These are phyloP conservation scores for Channa argus DNA, from an alignment of 2,113 vertebrate genomes.

Conservation along the genomic window DNA sequence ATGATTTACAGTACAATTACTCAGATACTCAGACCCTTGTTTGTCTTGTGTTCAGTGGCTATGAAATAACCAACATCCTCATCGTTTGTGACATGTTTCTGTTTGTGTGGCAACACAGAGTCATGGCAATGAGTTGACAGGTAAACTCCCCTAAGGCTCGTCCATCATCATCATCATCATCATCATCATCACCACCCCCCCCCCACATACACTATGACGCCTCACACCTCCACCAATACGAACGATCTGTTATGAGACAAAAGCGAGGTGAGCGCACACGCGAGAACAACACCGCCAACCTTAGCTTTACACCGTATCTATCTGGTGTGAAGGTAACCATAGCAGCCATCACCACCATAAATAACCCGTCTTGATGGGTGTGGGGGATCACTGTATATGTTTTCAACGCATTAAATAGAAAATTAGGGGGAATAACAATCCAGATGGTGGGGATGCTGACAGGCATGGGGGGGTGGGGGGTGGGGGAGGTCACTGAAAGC, in stretches of 20 bases:
- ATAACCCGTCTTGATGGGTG: constrained; percentile 75
- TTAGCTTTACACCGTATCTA: constrained; percentile 55
- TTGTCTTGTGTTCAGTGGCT: constrained; percentile 49
- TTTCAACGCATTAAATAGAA: constrained; percentile 44
- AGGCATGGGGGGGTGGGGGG: too few species aligned
- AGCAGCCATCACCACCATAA: constrained; percentile 80
- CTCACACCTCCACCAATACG: constrained; percentile 57
- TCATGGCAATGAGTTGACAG: constrained; percentile 11
- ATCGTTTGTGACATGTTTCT: constrained; percentile 17
- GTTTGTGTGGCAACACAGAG: constrained; percentile 2
- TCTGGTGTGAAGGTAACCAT: constrained; percentile 83
- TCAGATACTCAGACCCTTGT: constrained; percentile 32
- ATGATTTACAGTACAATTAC: constrained; percentile 55
- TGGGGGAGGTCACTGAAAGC: not conserved
- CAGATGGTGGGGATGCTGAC: not conserved
- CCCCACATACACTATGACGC: constrained; percentile 29
- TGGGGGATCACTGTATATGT: constrained; percentile 54
- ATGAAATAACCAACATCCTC: constrained; percentile 25
- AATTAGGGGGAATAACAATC: constrained; percentile 24
- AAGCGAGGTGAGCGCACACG: constrained; percentile 59
- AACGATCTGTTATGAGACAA: constrained; percentile 56
- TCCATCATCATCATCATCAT: constrained; percentile 42
- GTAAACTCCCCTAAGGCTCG: constrained; percentile 35
- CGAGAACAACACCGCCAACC: constrained; percentile 68
- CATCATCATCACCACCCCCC: constrained; percentile 16